Evolutionary conservation across 1,140 invertebrate species (phyloP).

Genomic region (Pachypeltis micranthus): DNA sequence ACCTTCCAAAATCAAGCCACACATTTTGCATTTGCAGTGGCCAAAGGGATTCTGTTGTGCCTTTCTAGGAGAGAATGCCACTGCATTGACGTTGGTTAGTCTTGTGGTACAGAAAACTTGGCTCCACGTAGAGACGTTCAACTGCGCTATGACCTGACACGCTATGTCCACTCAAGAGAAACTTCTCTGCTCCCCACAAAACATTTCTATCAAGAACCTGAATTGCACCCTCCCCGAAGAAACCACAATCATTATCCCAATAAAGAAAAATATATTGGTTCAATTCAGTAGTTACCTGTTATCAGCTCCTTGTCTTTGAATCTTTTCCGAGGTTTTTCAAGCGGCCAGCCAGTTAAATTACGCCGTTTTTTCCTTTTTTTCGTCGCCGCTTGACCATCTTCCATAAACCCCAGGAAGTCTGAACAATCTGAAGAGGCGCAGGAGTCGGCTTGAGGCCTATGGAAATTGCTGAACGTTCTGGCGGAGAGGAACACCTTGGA

Average conservation of each 20-base stretch:
- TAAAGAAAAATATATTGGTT: too few species aligned
- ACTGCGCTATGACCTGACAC: not conserved
- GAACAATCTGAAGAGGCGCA: slow-evolving; percentile 20
- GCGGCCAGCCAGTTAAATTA: slow-evolving; percentile 21
- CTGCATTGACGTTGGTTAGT: too few species aligned
- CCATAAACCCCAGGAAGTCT: slow-evolving; percentile 19
- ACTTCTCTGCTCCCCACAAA: not conserved
- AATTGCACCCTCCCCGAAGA: not conserved
- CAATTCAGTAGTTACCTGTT: too few species aligned
- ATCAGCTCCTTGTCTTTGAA: not conserved
- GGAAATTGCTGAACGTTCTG: not conserved
- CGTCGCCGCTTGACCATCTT: slow-evolving; percentile 14
- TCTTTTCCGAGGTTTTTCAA: slow-evolving; percentile 6
- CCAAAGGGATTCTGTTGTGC: too few species aligned
- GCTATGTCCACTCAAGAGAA: not conserved
- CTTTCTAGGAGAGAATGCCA: too few species aligned
- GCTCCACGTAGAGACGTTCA: too few species aligned
- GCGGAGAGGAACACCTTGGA: too few species aligned
- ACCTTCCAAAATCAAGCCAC: too few species aligned
- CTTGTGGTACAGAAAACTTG: too few species aligned
- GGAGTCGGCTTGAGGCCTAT: not conserved
- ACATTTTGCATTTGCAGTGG: too few species aligned
- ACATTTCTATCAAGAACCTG: not conserved
- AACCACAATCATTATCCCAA: too few species aligned
- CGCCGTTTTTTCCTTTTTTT: slow-evolving; percentile 17